A percentile compares a stretch with the other conserved stretches of the same genome.
Conservation (phyloP, 2,797 vertebrate species). For the Alouatta caraya region DNA sequence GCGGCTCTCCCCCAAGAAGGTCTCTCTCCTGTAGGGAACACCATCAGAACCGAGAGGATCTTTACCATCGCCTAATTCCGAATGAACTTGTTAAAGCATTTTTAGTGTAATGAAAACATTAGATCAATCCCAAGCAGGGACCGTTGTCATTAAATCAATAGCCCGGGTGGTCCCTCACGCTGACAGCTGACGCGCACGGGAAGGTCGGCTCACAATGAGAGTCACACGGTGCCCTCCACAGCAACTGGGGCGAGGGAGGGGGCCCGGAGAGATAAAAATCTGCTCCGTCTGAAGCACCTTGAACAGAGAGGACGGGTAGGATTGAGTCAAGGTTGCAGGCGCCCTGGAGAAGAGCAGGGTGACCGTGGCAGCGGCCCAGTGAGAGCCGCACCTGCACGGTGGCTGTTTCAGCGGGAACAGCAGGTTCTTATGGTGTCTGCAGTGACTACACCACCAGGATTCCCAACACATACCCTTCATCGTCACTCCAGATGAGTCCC, state of each 20-base stretch:
- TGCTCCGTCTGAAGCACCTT: conserved; percentile 68
- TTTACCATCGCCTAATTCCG: conserved; percentile 65
- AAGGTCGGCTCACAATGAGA: conserved; percentile 70
- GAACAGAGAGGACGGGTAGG: conserved; percentile 46
- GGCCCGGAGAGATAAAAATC: conserved; percentile 58
- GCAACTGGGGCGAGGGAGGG: background rate
- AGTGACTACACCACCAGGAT: rapidly evolving
- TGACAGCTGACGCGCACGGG: conserved; percentile 66
- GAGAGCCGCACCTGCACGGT: rapidly evolving
- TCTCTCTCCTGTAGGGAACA: conserved; percentile 65
- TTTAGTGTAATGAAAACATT: conserved; percentile 85
- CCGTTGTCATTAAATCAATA: conserved; percentile 85
- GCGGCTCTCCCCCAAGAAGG: conserved; percentile 68
- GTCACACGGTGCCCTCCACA: conserved; percentile 64
- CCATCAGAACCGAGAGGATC: conserved; percentile 49
- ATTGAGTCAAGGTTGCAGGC: conserved; percentile 39
- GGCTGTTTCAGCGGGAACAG: rapidly evolving
- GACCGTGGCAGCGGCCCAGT: rapidly evolving
- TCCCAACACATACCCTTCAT: rapidly evolving
- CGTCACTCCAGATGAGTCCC: background rate
- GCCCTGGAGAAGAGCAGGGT: conserved; percentile 42
- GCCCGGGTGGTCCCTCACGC: conserved; percentile 58
- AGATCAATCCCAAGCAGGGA: conserved; percentile 75
- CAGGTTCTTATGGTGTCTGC: rapidly evolving
- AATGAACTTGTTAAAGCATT: conserved; percentile 84